Evolutionary conservation across 2,797 vertebrate genomes (phyloP).

Genomic region (Micropoecilia bifurca): DNA sequence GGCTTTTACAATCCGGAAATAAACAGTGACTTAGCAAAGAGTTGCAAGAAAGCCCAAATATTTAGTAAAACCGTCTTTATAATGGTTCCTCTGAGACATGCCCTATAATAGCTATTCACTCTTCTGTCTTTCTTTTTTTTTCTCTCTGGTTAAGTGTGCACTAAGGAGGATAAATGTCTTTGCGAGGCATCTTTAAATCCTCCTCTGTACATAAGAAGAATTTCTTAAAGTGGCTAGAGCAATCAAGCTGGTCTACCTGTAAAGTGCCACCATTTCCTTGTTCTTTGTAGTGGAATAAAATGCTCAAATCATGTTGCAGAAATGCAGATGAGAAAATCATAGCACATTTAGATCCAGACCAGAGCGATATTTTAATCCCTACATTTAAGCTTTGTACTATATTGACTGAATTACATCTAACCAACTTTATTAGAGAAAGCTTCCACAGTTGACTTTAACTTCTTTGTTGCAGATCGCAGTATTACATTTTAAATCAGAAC

Average conservation of each 20-base stretch:
- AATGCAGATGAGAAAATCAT: neutral
- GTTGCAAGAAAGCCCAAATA: neutral
- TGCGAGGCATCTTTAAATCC: neutral
- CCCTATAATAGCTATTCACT: neutral
- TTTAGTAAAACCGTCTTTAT: conserved; percentile 20
- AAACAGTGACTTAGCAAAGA: neutral
- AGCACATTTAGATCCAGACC: neutral
- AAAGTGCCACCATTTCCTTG: neutral
- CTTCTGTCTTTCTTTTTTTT: neutral
- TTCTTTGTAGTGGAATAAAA: neutral
- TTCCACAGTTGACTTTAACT: neutral
- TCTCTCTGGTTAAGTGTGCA: too few relatives aligned
- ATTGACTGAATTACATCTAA: neutral
- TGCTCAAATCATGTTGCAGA: neutral
- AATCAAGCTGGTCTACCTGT: neutral
- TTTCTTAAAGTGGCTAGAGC: neutral
- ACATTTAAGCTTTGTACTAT: neutral
- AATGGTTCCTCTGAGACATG: conserved; percentile 35
- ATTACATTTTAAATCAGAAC: neutral
- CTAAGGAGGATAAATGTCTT: neutral
- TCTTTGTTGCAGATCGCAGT: neutral
- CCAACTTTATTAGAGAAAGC: neutral
- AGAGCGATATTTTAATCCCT: neutral
- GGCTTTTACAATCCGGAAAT: neutral
- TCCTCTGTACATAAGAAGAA: neutral